Conservation (phyloP, 2,113 vertebrate genomes). For the Dicrurus megarhynchus region DNA sequence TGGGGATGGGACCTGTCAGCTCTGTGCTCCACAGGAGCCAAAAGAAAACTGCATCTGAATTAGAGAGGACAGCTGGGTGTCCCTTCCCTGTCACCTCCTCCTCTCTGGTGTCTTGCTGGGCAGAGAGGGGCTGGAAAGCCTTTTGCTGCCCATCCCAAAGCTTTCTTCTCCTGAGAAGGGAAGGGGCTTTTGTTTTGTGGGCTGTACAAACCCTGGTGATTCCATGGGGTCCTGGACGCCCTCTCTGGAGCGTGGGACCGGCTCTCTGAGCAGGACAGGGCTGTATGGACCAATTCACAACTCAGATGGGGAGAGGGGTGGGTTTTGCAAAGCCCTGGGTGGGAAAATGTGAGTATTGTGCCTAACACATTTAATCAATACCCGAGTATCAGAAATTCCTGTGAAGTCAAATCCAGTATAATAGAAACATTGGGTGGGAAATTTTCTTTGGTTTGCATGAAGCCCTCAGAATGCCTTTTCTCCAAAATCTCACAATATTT, state of each 20-base stretch:
- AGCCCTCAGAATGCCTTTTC: neutral
- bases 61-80: neutral
- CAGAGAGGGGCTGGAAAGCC: neutral
- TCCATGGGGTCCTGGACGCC: neutral
- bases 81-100: neutral
- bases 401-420: neutral
- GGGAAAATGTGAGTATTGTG: neutral
- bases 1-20: neutral
- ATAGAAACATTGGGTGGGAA: neutral
- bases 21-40: neutral
- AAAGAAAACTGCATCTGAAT: neutral
- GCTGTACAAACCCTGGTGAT: neutral
- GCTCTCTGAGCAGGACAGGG: neutral
- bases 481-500: neutral
- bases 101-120: neutral
- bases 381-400: neutral
- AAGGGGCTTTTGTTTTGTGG: neutral
- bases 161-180: neutral
- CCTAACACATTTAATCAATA: neutral
- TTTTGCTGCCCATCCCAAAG: neutral
- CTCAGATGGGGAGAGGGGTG: neutral
- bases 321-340: neutral
- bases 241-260: neutral
- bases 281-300: neutral
- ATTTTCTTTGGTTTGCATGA: neutral